These are phyloP conservation scores for Drosophila phalerata DNA, from an alignment of 2,888 invertebrate genomes.

Conservation along the genomic window DNA sequence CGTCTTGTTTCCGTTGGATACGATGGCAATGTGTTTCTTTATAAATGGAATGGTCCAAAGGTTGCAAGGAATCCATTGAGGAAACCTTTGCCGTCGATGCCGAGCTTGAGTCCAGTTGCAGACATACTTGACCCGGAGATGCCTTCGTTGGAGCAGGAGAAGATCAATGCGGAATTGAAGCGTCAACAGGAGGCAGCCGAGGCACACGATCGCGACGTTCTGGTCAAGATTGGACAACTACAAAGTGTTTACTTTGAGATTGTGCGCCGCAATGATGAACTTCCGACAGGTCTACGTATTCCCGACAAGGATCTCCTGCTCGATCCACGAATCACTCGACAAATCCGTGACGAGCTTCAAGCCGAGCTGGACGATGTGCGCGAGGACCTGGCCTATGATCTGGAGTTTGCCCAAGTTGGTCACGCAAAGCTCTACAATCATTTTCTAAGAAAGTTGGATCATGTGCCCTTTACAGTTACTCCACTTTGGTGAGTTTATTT, in stretches of 20 bases:
- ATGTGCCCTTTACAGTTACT: conserved; percentile 88
- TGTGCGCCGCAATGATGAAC: conserved; percentile 86
- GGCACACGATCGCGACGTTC: conserved; percentile 88
- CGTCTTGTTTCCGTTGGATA: conserved; percentile 88
- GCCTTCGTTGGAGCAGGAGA: conserved; percentile 88
- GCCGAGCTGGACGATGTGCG: conserved; percentile 88
- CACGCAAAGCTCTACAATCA: conserved; percentile 88
- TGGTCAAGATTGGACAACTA: conserved; percentile 87
- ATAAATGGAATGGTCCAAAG: conserved; percentile 86
- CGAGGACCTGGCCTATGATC: conserved; percentile 89
- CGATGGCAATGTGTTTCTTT: conserved; percentile 93
- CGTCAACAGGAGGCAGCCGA: conserved; percentile 81
- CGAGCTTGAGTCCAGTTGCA: conserved; percentile 20
- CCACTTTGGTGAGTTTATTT: conserved; percentile 86
- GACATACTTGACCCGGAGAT: conserved; percentile 81
- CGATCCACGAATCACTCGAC: conserved; percentile 89
- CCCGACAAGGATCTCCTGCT: conserved; percentile 88
- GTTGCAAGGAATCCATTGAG: conserved; percentile 3
- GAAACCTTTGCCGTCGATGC: conserved; percentile 31
- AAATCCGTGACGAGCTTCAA: conserved; percentile 88
- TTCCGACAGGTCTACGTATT: conserved; percentile 88
- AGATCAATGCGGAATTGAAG: conserved; percentile 88
- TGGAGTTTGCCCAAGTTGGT: conserved; percentile 89
- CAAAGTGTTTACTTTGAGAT: conserved; percentile 88
- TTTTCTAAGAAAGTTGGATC: conserved; percentile 89